Evolutionary conservation across 2,888 invertebrate genomes (phyloP), one percentile per base, ranked within the genome.

Genomic region (Ornithoptera priamus): DNA sequence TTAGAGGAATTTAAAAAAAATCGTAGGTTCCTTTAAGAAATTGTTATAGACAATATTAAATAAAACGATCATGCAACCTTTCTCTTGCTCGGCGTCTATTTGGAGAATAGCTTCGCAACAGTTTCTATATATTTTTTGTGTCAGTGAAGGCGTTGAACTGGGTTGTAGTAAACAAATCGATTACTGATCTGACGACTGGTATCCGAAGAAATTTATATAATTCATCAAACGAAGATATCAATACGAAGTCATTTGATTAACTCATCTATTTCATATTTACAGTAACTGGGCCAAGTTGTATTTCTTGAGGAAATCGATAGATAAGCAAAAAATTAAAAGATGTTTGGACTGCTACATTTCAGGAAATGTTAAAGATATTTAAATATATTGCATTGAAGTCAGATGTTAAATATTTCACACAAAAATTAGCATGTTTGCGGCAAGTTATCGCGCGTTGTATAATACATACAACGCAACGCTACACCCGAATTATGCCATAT

Each of bases 401-500:
- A 46, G 46, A 46, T 46, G 46, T 12, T 46, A 46, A 46, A 46
- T 46, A 39, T 30, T 24, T 46, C 46, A 46, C 46, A 46, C 12
- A 50, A 53, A 22, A 59, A 70, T 70, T 62, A 66, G 39, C 62
- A 63, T 62, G 42, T 65, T 58, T 61, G 57, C 36, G 57, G 62
- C 59, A 30, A n/a, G 60, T 68, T 68, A 68, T 62, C 39, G 22
- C 30, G 56, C 18, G 58, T 70, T 70, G 62, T 66, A 70, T 70
- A 70, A 70, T 59, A 58, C 22, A 3, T 30, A 36, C 63, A 57
- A 62, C 50, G 66, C 57, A 66, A 66, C 63, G 61, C n/a, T 62
- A 66, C 30, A 66, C 39, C 65, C 20, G n/a, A 66, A 59, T 66
- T 70, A 70, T 70, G 70, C 30, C 70, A 70, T 58, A 63, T 66